Evolutionary conservation across 2,888 invertebrate genomes (phyloP), one percentile per base, ranked within the genome.

Genomic region (Leucozona laternaria): DNA sequence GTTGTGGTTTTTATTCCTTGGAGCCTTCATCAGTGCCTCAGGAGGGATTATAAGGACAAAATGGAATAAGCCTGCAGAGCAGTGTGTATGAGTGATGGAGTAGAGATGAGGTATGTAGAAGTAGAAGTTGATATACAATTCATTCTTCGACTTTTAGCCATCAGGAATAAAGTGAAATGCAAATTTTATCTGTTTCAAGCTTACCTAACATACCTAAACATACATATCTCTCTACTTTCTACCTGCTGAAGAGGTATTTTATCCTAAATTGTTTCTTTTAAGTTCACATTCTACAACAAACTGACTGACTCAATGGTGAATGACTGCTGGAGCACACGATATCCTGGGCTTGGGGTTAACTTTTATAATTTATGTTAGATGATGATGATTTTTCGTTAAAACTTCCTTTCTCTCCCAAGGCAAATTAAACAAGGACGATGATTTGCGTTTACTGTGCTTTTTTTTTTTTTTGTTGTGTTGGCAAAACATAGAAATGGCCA

Each of bases 311-410:
- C 8, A 25, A 13, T 22, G 13, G 5, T 48, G 8, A 13, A 20
- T 7, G 31, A 7, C 13, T 13, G 55, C 3, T 2, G 15, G 28
- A 11, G 28, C 17, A 57, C 57, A 57, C 31, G 57, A 17, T 31
- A 57, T 57, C 57, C 28, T 28, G 20, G 79, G 64, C 60, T 77
- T 76, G 80, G 66, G 80, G 76, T 80, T 79, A 80, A 85, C 84
- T 85, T 85, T 85, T 79, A 76, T 80, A 80, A 85, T 80, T 80
- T 85, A 80, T 80, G 80, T 80, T 80, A 79, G 80, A 66, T 66
- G 64, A 77, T 80, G 66, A 77, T 80, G 64, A 66, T 66, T 64
- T 66, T 79, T 84, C 71, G 71, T 76, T 79, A 58, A 37, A 76
- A 64, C 60, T 72, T 77, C 57, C 64, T 45, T 40, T 60, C 60